These are phyloP conservation scores for Napeogenes sylphis DNA, from an alignment of 2,888 invertebrate genomes.

Conservation along the genomic window DNA sequence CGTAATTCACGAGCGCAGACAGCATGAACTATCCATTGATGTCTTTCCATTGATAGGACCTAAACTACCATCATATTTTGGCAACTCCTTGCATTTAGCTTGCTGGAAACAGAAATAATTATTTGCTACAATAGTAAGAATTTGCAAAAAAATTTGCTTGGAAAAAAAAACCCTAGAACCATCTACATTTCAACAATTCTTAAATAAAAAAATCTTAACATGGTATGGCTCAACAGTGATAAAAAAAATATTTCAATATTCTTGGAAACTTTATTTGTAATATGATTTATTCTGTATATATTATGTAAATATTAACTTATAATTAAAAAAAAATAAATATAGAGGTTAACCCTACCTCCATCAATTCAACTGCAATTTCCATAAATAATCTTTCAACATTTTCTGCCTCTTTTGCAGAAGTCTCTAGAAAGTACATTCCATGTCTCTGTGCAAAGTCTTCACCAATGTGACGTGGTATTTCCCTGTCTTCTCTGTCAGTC, in stretches of 20 bases:
- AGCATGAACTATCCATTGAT: constrained; percentile 82
- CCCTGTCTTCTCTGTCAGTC: constrained; percentile 96
- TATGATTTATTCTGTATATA: too few relatives aligned
- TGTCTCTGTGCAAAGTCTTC: constrained; percentile 97
- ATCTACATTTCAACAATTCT: too few relatives aligned
- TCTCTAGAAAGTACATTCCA: constrained; percentile 98
- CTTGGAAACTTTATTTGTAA: too few relatives aligned
- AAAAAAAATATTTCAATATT: too few relatives aligned
- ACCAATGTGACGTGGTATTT: constrained; percentile 96
- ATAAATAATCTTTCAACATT: constrained; percentile 97
- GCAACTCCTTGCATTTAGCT: constrained; percentile 90
- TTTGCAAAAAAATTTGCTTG: too few relatives aligned
- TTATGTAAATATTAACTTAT: too few relatives aligned
- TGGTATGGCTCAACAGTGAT: too few relatives aligned
- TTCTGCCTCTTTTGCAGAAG: constrained; percentile 98
- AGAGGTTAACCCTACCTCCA: constrained; percentile 77
- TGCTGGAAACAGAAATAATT: constrained; percentile 75
- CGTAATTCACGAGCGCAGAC: constrained; percentile 62
- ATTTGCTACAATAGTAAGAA: too few relatives aligned
- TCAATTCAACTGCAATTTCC: constrained; percentile 95
- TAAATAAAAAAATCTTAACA: too few relatives aligned
- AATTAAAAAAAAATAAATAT: not conserved
- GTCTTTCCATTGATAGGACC: constrained; percentile 85
- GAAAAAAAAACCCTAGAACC: too few relatives aligned
- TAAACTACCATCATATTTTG: constrained; percentile 84